Percentiles rank a stretch among this genome's conserved stretches.
Conservation (phyloP, 2,797 vertebrate genomes). For the Glossophaga mutica region DNA sequence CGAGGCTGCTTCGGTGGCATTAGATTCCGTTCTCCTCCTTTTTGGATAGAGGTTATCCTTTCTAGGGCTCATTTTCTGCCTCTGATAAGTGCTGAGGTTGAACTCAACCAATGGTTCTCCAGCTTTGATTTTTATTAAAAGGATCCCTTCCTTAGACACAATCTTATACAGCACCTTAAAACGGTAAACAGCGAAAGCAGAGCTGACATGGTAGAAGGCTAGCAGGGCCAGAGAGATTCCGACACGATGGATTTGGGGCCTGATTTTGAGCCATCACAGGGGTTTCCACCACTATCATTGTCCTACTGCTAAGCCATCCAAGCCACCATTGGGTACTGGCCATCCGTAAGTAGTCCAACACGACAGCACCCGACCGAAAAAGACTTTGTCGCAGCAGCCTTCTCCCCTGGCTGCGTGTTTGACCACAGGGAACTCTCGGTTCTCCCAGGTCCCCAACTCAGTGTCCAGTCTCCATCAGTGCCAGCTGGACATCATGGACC, state of each 20-base stretch:
- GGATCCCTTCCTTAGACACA: not conserved
- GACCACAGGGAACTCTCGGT: not conserved
- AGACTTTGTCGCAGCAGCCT: not conserved
- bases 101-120: not conserved
- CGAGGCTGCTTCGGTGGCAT: not conserved
- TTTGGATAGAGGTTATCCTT: not conserved
- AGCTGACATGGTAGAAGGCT: not conserved
- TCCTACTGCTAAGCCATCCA: no score
- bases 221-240: not conserved
- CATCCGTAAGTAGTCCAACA: not conserved
- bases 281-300: not conserved
- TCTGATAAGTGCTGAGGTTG: not conserved
- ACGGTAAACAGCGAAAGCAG: not conserved
- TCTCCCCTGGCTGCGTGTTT: accelerated
- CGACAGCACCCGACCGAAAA: not conserved
- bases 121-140: not conserved
- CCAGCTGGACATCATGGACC: not conserved
- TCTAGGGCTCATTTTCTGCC: not conserved
- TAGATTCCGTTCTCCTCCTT: not conserved
- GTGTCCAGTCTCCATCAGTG: not conserved
- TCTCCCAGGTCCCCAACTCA: not conserved
- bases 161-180: not conserved
- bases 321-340: not conserved
- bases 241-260: not conserved
- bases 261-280: accelerated